A percentile compares a stretch with the other conserved stretches of the same genome.
Conservation (phyloP, 1,140 invertebrate genomes). For the Ruditapes philippinarum region DNA sequence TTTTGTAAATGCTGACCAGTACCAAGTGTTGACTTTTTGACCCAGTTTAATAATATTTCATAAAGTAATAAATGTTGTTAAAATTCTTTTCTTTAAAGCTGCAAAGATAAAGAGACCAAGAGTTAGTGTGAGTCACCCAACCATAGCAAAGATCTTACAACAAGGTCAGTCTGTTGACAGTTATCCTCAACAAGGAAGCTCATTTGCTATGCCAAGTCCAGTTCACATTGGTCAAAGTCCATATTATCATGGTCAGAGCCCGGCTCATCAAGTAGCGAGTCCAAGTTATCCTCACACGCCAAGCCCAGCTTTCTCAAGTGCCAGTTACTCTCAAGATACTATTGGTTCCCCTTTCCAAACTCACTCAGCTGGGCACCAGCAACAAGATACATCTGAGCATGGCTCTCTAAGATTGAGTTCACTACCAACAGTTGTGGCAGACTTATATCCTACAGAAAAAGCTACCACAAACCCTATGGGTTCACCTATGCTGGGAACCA, state of each 20-base stretch:
- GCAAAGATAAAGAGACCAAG: not conserved
- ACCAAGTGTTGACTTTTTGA: too few species aligned
- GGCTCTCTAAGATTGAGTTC: not conserved
- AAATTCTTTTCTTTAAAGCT: slow-evolving; percentile 16
- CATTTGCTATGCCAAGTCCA: not conserved
- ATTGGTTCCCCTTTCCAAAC: not conserved
- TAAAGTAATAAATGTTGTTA: too few species aligned
- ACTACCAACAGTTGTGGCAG: not conserved
- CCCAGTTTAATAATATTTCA: too few species aligned
- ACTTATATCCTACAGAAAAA: not conserved
- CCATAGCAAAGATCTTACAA: slow-evolving; percentile 2
- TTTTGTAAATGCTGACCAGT: too few species aligned
- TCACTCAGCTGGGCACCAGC: not conserved
- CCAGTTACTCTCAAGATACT: not conserved
- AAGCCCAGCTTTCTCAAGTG: not conserved
- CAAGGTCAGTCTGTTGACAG: not conserved
- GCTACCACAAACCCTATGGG: not conserved
- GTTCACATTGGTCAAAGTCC: not conserved
- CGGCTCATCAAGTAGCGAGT: not conserved
- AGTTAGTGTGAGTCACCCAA: slow-evolving; percentile 22
- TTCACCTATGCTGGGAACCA: not conserved
- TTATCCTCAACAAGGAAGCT: not conserved
- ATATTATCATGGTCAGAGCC: not conserved
- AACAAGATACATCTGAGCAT: not conserved
- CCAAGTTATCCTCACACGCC: not conserved